phyloP scores from a whole-genome alignment of 2,797 vertebrate species.

The Nyctalus aviator region DNA sequence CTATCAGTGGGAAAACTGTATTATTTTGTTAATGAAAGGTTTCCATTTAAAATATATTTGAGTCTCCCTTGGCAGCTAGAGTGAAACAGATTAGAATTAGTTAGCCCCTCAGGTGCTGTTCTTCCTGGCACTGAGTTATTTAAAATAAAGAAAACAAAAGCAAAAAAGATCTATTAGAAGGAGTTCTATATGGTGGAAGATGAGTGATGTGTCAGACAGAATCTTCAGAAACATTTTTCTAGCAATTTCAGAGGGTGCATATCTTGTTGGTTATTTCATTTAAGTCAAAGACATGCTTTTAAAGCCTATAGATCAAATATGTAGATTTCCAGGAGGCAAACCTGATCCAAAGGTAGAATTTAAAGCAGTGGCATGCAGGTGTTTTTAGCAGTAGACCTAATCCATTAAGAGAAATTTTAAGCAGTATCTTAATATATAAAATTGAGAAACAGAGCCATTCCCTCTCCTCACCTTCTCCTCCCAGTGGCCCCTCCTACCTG shows the following conservation, averaged over 20 bases:
- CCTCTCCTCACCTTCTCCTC: background rate
- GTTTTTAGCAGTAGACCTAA: background rate
- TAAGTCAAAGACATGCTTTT: slow-evolving; percentile 43
- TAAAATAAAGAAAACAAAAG: slow-evolving; percentile 55
- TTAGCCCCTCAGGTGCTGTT: background rate
- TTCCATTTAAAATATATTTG: slow-evolving; percentile 27
- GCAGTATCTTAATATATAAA: background rate
- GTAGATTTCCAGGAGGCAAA: background rate
- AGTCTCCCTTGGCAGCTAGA: slow-evolving; percentile 30
- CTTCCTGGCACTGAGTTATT: background rate
- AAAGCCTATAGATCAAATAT: slow-evolving; percentile 22
- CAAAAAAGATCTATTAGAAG: background rate
- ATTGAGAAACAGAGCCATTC: background rate
- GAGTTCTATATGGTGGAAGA: background rate
- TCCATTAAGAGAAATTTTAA: background rate
- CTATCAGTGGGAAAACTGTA: background rate
- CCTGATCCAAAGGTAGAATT: slow-evolving; percentile 9
- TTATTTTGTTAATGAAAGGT: slow-evolving; percentile 60
- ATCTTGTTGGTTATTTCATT: slow-evolving; percentile 1
- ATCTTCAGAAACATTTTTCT: slow-evolving; percentile 35
- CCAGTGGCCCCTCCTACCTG: background rate
- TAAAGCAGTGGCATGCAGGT: background rate
- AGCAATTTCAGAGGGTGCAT: background rate
- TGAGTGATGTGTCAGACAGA: background rate
- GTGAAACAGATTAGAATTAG: slow-evolving; percentile 31